Evolutionary conservation across 1,140 invertebrate species (phyloP).

Genomic region (Schmidtea mediterranea): DNA sequence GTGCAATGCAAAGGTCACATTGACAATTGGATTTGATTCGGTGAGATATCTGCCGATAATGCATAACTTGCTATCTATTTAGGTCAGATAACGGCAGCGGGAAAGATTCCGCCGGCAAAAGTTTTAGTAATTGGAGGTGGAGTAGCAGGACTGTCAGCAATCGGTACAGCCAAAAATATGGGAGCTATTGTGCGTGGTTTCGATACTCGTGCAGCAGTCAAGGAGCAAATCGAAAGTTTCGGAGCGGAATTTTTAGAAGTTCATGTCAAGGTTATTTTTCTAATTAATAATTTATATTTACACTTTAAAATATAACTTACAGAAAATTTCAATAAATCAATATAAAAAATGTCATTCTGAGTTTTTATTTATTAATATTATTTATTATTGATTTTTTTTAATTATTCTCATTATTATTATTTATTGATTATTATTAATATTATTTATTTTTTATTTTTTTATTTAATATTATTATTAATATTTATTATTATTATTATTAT

Average conservation of each 20-base stretch:
- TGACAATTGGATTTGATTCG: no score
- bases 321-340: no score
- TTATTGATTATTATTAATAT: background rate
- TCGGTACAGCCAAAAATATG: slow-evolving; percentile 58
- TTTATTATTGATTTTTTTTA: no score
- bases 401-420: no score
- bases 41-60: no score
- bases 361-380: background rate
- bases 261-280: slow-evolving; percentile 31
- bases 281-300: slow-evolving; percentile 14
- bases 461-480: no score
- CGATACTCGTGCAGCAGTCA: slow-evolving; percentile 54
- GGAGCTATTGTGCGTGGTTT: slow-evolving; percentile 60
- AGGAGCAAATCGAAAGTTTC: slow-evolving; percentile 64
- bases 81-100: slow-evolving; percentile 59
- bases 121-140: slow-evolving; percentile 60
- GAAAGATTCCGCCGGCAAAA: slow-evolving; percentile 54
- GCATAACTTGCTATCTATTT: no score
- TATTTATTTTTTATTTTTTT: slow-evolving; percentile 8
- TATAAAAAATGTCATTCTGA: no score
- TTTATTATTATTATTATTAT: no score
- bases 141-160: slow-evolving; percentile 54
- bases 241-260: slow-evolving; percentile 58
- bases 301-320: no score
- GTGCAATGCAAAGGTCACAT: no score